Evolutionary conservation across 64 coral and sea anemone species (phyloP).

Genomic region (Hydrozoanthus tunicans): DNA sequence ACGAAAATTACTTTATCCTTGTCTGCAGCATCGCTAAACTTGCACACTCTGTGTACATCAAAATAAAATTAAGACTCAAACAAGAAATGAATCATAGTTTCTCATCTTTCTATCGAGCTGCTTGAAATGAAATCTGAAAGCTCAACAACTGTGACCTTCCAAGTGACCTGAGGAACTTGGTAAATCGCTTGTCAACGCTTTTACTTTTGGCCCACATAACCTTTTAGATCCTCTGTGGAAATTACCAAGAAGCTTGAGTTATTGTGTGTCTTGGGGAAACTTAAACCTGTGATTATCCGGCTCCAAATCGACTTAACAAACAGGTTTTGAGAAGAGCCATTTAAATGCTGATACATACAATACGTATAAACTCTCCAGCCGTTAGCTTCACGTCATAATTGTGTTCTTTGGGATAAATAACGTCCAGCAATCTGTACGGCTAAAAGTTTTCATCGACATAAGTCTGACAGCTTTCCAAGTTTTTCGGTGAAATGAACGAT

Average conservation of each 20-base stretch:
- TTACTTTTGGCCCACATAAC: not conserved
- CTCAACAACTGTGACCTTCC: not conserved
- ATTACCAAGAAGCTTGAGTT: not conserved
- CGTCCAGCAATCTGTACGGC: no score
- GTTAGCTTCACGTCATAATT: no score
- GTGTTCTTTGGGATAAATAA: no score
- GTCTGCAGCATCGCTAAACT: not conserved
- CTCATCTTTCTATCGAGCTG: not conserved
- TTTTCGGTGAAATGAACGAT: not conserved
- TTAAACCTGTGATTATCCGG: constrained; percentile 4
- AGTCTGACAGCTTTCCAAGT: no score
- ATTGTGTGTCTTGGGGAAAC: not conserved
- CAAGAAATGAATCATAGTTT: no score
- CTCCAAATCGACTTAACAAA: not conserved
- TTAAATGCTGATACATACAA: not conserved
- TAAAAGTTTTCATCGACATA: no score
- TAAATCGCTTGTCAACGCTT: constrained; percentile 48
- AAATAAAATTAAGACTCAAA: no score
- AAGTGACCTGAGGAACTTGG: constrained; percentile 10
- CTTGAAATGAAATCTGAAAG: not conserved
- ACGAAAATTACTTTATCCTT: not conserved
- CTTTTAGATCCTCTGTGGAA: not conserved
- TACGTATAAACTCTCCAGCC: not conserved
- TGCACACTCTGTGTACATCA: no score
- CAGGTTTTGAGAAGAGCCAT: not conserved